Evolutionary conservation across 2,888 invertebrate genomes (phyloP).

Genomic region (Orthosia cruda): DNA sequence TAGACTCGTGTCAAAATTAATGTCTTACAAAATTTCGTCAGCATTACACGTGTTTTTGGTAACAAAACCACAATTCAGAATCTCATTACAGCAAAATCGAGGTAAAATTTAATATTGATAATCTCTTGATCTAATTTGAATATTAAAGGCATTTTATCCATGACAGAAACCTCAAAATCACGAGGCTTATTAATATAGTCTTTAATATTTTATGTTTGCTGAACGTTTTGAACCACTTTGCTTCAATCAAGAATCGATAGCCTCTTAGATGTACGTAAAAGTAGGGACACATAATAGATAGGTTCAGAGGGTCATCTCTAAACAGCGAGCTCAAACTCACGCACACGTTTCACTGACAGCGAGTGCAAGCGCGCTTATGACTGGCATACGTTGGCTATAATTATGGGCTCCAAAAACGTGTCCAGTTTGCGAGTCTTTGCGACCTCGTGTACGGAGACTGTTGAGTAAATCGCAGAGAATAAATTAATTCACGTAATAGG

Average conservation of each 20-base stretch:
- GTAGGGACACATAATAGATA: not conserved
- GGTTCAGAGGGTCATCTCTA: not conserved
- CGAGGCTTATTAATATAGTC: slow-evolving; percentile 22
- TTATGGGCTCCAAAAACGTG: not conserved
- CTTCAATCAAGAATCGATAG: slow-evolving; percentile 23
- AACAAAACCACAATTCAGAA: slow-evolving; percentile 14
- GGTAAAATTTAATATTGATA: slow-evolving; percentile 6
- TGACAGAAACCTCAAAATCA: not conserved
- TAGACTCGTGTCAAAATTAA: not conserved
- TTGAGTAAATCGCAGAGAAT: not conserved
- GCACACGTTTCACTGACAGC: not conserved
- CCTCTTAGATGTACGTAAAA: slow-evolving; percentile 27
- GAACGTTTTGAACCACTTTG: slow-evolving; percentile 27
- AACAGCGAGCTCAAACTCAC: too few relatives aligned
- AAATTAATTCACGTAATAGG: not conserved
- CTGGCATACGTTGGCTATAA: not conserved
- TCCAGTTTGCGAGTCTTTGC: not conserved
- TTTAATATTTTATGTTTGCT: slow-evolving; percentile 16
- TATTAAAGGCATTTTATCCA: slow-evolving; percentile 16
- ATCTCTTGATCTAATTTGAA: slow-evolving; percentile 27
- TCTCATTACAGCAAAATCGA: slow-evolving; percentile 1
- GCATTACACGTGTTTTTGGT: slow-evolving; percentile 15
- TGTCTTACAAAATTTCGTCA: not conserved
- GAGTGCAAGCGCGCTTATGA: not conserved
- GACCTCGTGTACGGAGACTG: not conserved